Evolutionary conservation across 1,140 invertebrate species (phyloP).

Genomic region (Himalopsyche phryganea): DNA sequence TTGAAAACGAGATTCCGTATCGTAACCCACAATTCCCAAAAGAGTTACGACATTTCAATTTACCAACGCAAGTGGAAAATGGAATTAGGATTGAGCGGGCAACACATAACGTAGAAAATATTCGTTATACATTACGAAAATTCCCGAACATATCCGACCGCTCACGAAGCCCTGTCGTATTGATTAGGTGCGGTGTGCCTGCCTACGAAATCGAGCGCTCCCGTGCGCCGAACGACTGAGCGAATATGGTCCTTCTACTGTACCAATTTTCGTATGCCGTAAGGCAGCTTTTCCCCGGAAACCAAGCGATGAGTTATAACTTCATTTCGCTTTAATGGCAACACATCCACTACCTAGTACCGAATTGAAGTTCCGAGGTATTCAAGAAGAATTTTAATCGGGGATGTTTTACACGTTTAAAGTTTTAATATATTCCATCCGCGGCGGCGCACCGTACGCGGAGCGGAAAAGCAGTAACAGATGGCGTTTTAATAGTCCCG

Average conservation of each 20-base stretch:
- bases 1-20: not conserved
- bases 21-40: conserved; percentile 49
- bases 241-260: conserved; percentile 1
- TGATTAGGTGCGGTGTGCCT: conserved; percentile 56
- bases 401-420: conserved; percentile 24
- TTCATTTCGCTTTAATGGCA: conserved; percentile 32
- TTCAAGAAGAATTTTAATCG: conserved; percentile 33
- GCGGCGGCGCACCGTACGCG: not conserved
- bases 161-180: conserved; percentile 44
- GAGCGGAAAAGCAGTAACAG: conserved; percentile 3
- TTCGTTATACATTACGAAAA: conserved; percentile 38
- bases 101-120: conserved; percentile 25
- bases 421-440: conserved; percentile 22
- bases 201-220: conserved; percentile 41
- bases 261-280: not conserved
- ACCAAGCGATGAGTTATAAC: conserved; percentile 20
- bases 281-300: conserved; percentile 16
- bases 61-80: conserved; percentile 56
- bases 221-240: not conserved
- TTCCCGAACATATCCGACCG: conserved; percentile 42
- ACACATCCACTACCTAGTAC: conserved; percentile 27
- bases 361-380: conserved; percentile 20
- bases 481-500: conserved; percentile 15
- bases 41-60: conserved; percentile 57
- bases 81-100: conserved; percentile 41